Evolutionary conservation across 2,888 invertebrate genomes (phyloP), one percentile per base, ranked within the genome.

Genomic region (Campoplex capitator): DNA sequence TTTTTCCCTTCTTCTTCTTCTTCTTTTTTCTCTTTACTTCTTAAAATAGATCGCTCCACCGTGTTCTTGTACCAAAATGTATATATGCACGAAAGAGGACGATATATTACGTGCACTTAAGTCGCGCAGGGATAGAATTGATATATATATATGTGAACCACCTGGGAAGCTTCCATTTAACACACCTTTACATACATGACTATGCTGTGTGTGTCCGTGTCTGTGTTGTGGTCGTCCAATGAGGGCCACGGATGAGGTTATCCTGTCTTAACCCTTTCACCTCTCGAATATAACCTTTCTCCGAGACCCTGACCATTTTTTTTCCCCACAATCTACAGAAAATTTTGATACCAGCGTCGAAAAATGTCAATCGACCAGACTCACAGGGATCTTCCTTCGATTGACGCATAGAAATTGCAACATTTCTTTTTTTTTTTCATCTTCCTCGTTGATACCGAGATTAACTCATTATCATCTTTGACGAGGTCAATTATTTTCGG

Each of bases 1-100:
- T 65, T 16, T 38, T 4, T 6, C 38, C 38, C n/a, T n/a, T n/a
- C n/a, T 3, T 38, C 6, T 38, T 38, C 23, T 23, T 23, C 54
- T 84, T 84, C 32, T 75, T 84, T 83, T 83, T 54, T 83, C 62
- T 62, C 58, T 16, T 62, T 16, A 32, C 89, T 92, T 92, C 93
- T 91, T 91, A 92, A 93, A 93, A 93, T 93, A 93, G 93, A 91
- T 90, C 90, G 89, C 91, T 90, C 91, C 90, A 86, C 81, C 89
- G 88, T 87, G 56, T 35, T 62, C 83, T 81, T 48, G n/a, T 56
- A 83, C 82, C 85, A 73, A 67, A 71, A 38, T 38, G 58, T 45
- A 73, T 74, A 78, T 67, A 75, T 54, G 54, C 70, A 48, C 38
- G 62, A 75, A 68, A 68, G 65, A 74, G 67, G 65, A 82, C 80